A percentile compares a stretch with the other conserved stretches of the same genome.
phyloP scores from a whole-genome alignment of 1,140 invertebrate species.

The Araneus ventricosus region DNA sequence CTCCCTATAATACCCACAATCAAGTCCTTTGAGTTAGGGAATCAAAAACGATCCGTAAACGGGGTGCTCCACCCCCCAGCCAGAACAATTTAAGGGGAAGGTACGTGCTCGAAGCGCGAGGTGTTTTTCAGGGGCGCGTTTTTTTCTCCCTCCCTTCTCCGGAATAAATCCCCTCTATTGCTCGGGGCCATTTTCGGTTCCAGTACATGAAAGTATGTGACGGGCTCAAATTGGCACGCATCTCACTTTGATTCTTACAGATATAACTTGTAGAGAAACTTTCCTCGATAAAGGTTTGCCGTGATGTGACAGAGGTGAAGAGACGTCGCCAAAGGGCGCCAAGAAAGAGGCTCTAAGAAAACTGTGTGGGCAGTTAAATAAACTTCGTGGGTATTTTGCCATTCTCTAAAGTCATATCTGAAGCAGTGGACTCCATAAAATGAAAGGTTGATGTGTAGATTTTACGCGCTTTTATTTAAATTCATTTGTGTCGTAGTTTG shows the following conservation, averaged over 20 bases:
- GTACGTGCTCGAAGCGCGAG: slow-evolving; percentile 38
- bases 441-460: too few relatives aligned
- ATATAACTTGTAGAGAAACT: slow-evolving; percentile 70
- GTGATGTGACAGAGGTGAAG: slow-evolving; percentile 25
- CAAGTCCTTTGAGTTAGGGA: slow-evolving; percentile 52
- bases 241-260: slow-evolving; percentile 46
- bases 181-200: slow-evolving; percentile 49
- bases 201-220: slow-evolving; percentile 51
- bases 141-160: background rate
- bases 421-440: too few relatives aligned
- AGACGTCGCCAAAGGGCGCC: slow-evolving; percentile 12
- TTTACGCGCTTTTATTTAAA: too few relatives aligned
- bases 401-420: too few relatives aligned
- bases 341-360: too few relatives aligned
- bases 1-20: slow-evolving; percentile 55
- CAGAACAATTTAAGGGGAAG: slow-evolving; percentile 56
- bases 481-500: too few relatives aligned
- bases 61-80: background rate
- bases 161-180: slow-evolving; percentile 62
- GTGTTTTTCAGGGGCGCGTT: background rate
- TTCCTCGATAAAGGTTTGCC: slow-evolving; percentile 61
- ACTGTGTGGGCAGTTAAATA: too few relatives aligned
- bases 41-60: slow-evolving; percentile 63
- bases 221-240: slow-evolving; percentile 70
- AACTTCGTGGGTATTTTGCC: too few relatives aligned